A percentile compares a stretch with the other conserved stretches of the same genome.
Conservation (phyloP, 2,888 invertebrate genomes). For the Ectemnius continuus region DNA sequence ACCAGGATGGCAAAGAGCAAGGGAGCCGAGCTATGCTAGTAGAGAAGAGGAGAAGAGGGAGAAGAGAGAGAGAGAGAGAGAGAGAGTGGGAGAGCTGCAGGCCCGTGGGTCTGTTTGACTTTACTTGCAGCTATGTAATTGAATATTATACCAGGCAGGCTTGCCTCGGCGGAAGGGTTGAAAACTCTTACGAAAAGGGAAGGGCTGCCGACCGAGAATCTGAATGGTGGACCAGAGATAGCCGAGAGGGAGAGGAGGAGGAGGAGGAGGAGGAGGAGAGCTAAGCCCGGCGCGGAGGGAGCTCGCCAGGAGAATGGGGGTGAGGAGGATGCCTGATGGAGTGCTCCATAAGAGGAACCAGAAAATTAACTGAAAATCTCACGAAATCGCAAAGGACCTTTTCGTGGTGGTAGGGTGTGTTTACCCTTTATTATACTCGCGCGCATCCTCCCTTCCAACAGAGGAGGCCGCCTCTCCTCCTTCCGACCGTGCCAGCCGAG, state of each 20-base stretch:
- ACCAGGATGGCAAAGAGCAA: constrained; percentile 21
- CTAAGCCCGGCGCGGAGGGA: too few relatives aligned
- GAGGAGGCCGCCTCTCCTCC: constrained; percentile 9
- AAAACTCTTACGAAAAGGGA: constrained; percentile 70
- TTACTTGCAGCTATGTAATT: constrained; percentile 77
- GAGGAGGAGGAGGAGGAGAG: constrained; percentile 18
- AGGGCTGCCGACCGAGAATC: constrained; percentile 50
- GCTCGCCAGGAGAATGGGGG: too few relatives aligned
- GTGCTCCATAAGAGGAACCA: constrained; percentile 60
- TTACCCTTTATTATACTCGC: constrained; percentile 71
- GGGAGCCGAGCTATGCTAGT: constrained; percentile 10
- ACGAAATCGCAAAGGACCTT: constrained; percentile 63
- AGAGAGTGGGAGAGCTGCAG: constrained; percentile 64
- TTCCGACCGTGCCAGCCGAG: too few relatives aligned
- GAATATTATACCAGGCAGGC: constrained; percentile 74
- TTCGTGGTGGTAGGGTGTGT: constrained; percentile 55
- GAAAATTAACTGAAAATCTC: constrained; percentile 70
- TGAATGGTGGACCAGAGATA: constrained; percentile 60
- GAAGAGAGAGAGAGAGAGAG: constrained; percentile 38
- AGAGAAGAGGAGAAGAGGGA: constrained; percentile 19
- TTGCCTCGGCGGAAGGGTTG: constrained; percentile 72
- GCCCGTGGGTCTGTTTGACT: constrained; percentile 75
- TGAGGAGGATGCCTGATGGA: constrained; percentile 55
- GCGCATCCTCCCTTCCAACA: constrained; percentile 48
- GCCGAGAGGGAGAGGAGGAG: constrained; percentile 34